Base-by-base conservation (phyloP, 2,888 invertebrate genomes). In the Caenorhabditis japonica region DNA sequence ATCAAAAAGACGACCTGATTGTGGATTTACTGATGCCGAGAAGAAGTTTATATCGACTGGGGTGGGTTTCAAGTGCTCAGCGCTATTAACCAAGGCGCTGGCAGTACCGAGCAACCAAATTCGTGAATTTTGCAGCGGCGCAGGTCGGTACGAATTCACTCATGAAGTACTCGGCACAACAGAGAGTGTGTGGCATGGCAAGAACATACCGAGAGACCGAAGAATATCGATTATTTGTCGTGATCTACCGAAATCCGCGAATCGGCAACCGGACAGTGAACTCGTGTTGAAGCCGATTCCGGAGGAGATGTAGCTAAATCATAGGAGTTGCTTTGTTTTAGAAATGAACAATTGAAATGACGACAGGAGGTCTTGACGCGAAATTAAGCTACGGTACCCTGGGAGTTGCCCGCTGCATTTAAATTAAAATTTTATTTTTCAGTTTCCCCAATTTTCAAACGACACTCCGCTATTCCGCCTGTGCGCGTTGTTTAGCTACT, bases 21-120 rank as follows among this genome's bases (percentile, higher is more conserved):
- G 91, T 92, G 5, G 92, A 95, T 89, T 91, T 94, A 69, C 88
- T 94, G 30, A 90, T 99, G 46, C 92, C 92, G 60, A 90, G 93
- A 19, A 90, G 94, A 77, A 93, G 94, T 0, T 90, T 99, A 25
- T 99, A 99, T 87, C 91, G 97, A 71, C 94, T 99, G 94, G 94
- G 91, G 93, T 93, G 88, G 87, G 87, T 83, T 33, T 27, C 36
- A 34, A 15, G n/a, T 47, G 10, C 25, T 44, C 17, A 33, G 23
- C n/a, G 19, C 15, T 23, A 36, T 19, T n/a, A n/a, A n/a, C n/a
- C n/a, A n/a, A n/a, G n/a, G n/a, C n/a, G n/a, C n/a, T n/a, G n/a
- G n/a, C n/a, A n/a, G n/a, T n/a, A n/a, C n/a, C n/a, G n/a, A n/a
- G n/a, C n/a, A n/a, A n/a, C n/a, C n/a, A n/a, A n/a, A 64, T 19